Conservation (phyloP, 1,140 invertebrate species). For the Drosophila grimshawi region DNA sequence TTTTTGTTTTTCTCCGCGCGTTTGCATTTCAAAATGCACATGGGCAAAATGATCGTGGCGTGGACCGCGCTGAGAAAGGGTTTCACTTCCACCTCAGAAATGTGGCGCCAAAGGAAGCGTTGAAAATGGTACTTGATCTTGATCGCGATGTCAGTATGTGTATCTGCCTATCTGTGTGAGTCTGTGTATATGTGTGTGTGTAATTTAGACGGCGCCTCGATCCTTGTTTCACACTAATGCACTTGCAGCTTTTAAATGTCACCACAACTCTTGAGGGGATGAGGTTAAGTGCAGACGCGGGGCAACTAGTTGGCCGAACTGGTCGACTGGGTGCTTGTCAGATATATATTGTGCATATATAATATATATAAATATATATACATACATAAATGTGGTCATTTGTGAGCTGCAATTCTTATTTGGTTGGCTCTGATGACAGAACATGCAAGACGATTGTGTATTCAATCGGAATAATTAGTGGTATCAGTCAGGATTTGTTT, state of each 20-base stretch:
- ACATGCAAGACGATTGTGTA: conserved; percentile 54
- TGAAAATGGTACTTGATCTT: conserved; percentile 80
- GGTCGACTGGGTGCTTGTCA: conserved; percentile 13
- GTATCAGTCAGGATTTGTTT: conserved; percentile 48
- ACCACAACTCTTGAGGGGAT: conserved; percentile 35
- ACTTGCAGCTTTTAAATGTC: conserved; percentile 81
- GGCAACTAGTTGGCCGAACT: conserved; percentile 11
- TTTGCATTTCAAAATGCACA: conserved; percentile 61
- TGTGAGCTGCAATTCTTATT: conserved; percentile 44
- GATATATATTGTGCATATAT: background rate
- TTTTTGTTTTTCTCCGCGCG: conserved; percentile 48
- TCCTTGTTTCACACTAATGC: conserved; percentile 83
- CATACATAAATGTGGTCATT: conserved; percentile 35
- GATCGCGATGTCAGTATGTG: conserved; percentile 55
- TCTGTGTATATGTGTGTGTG: conserved; percentile 28
- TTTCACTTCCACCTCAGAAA: conserved; percentile 54
- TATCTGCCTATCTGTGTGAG: conserved; percentile 1
- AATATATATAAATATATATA: background rate
- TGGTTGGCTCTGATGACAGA: conserved; percentile 33
- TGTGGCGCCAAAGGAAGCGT: conserved; percentile 81
- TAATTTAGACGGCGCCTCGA: conserved; percentile 84
- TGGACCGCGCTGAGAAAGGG: conserved; percentile 49
- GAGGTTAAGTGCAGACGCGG: conserved; percentile 35
- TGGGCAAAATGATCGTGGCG: conserved; percentile 48
- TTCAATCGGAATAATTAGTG: conserved; percentile 74